Conservation (phyloP, 2,113 vertebrate species). For the Apistogramma diplotaenia region DNA sequence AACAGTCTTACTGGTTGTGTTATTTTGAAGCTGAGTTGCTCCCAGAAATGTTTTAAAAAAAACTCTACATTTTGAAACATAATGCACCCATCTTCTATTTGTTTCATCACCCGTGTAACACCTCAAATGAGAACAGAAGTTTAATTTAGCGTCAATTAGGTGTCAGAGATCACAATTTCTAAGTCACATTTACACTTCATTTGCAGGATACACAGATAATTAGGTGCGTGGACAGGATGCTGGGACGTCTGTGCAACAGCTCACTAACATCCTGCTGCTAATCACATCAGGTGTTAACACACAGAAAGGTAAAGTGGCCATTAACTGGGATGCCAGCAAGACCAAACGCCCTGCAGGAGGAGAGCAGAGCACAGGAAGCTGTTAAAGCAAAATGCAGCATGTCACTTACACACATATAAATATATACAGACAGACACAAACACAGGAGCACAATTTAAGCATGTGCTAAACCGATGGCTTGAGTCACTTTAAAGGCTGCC, state of each 20-base stretch:
- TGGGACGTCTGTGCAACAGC: background rate
- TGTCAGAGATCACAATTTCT: constrained; percentile 9
- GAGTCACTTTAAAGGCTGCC: background rate
- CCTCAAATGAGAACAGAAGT: background rate
- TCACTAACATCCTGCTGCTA: constrained; percentile 18
- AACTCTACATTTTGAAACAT: background rate
- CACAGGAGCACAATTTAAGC: background rate
- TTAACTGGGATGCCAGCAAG: constrained; percentile 1
- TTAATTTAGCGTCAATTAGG: background rate
- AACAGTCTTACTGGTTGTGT: background rate
- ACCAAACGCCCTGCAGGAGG: background rate
- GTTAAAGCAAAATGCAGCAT: constrained; percentile 11
- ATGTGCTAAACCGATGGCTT: background rate
- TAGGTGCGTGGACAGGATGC: constrained; percentile 10
- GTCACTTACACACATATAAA: background rate
- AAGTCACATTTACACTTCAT: background rate
- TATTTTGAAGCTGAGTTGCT: background rate
- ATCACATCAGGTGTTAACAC: constrained; percentile 34
- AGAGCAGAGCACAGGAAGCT: background rate
- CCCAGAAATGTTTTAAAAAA: background rate
- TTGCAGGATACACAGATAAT: constrained; percentile 4
- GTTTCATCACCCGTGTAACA: background rate
- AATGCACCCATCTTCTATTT: background rate
- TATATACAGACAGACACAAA: background rate
- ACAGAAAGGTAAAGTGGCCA: constrained; percentile 4